phyloP scores from a whole-genome alignment of 2,113 vertebrate genomes.

The cattle (Bos taurus) region ARS-UCD2.0 NC_037333.1:100882501-100883000 shows the following conservation, averaged over 20 bases:
- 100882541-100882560: background rate
- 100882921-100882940: background rate
- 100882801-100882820: background rate
- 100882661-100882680: background rate
- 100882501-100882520: background rate
- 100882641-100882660: background rate
- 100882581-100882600: background rate
- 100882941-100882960: background rate
- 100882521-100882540: background rate
- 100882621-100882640: background rate
- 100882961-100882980: background rate
- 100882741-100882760: background rate
- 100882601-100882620: background rate
- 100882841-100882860: background rate
- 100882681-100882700: constrained; percentile 10
- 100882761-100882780: background rate
- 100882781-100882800: background rate
- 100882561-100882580: background rate
- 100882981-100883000: background rate
- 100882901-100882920: background rate
- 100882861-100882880: background rate
- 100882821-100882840: background rate
- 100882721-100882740: background rate
- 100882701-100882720: background rate
- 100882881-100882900: background rate